Evolutionary conservation across 2,888 invertebrate species (phyloP).

Genomic region (Priocnemis perturbator): DNA sequence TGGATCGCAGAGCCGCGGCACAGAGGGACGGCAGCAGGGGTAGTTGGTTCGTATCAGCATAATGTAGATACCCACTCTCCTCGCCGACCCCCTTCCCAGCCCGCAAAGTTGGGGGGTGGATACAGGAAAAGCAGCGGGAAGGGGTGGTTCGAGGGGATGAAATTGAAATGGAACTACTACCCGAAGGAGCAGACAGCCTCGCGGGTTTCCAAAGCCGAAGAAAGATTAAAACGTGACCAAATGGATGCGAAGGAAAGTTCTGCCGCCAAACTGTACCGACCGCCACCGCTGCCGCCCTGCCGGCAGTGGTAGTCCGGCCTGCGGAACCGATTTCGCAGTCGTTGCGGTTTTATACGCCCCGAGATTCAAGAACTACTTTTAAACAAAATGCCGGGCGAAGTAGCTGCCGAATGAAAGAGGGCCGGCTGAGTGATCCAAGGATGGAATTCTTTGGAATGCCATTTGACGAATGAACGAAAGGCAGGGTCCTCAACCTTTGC

Average conservation of each 20-base stretch:
- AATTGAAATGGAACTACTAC: conserved; percentile 72
- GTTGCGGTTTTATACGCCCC: conserved; percentile 12
- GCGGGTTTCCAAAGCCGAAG: conserved; percentile 65
- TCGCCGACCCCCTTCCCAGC: conserved; percentile 57
- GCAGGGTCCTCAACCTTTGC: too few relatives aligned
- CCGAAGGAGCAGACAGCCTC: conserved; percentile 62
- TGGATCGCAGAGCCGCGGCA: conserved; percentile 26
- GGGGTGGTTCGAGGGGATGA: conserved; percentile 49
- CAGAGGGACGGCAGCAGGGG: conserved; percentile 41
- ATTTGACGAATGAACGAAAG: too few relatives aligned
- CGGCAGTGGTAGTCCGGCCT: conserved; percentile 49
- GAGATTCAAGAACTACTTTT: conserved; percentile 23
- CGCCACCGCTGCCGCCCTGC: not conserved
- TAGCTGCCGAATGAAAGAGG: conserved; percentile 14
- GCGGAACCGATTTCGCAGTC: conserved; percentile 44
- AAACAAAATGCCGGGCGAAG: conserved; percentile 17
- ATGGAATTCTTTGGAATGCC: too few relatives aligned
- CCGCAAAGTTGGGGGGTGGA: conserved; percentile 44
- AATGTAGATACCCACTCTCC: conserved; percentile 68
- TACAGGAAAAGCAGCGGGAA: conserved; percentile 35
- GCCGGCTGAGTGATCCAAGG: too few relatives aligned
- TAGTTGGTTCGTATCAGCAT: conserved; percentile 67
- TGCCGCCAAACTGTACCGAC: conserved; percentile 12
- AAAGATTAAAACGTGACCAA: conserved; percentile 70
- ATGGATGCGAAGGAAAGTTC: conserved; percentile 64